phyloP scores from a whole-genome alignment of 1,140 invertebrate genomes.

The Drosophila melanica region DNA sequence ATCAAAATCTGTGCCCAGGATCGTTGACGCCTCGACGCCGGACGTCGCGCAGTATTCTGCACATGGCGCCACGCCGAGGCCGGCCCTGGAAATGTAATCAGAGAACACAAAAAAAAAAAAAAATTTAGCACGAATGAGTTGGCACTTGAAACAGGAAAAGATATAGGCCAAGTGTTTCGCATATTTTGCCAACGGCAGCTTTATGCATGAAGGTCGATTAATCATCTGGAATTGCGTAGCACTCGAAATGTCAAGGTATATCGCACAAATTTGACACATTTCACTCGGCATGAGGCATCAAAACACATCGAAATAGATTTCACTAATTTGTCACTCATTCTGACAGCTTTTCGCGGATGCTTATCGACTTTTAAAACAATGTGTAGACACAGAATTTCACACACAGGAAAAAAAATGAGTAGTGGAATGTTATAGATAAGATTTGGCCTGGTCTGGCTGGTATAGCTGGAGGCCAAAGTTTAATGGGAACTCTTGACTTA shows the following conservation, averaged over 20 bases:
- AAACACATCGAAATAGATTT: slow-evolving; percentile 7
- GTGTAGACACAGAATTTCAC: not conserved
- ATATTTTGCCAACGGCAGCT: not conserved
- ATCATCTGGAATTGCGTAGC: slow-evolving; percentile 17
- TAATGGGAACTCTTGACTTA: slow-evolving; percentile 59
- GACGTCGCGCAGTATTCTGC: slow-evolving; percentile 54
- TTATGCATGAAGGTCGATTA: not conserved
- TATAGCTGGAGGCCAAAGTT: slow-evolving; percentile 16
- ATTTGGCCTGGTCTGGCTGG: slow-evolving; percentile 10
- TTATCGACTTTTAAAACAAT: slow-evolving; percentile 21
- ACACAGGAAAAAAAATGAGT: not conserved
- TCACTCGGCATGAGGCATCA: slow-evolving; percentile 14
- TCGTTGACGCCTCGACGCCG: slow-evolving; percentile 38
- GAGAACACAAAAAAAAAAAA: slow-evolving; percentile 2
- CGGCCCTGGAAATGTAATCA: slow-evolving; percentile 63
- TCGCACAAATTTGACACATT: slow-evolving; percentile 30
- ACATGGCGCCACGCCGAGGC: slow-evolving; percentile 71
- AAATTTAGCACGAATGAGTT: not conserved
- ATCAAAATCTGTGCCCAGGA: slow-evolving; percentile 63
- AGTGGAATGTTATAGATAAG: slow-evolving; percentile 18
- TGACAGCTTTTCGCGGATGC: slow-evolving; percentile 33
- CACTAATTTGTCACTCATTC: slow-evolving; percentile 37
- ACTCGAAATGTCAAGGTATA: slow-evolving; percentile 52
- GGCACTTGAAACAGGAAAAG: slow-evolving; percentile 32
- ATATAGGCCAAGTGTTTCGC: slow-evolving; percentile 15